Conservation (phyloP, 23 tunicate genomes). For the Styela clava region DNA sequence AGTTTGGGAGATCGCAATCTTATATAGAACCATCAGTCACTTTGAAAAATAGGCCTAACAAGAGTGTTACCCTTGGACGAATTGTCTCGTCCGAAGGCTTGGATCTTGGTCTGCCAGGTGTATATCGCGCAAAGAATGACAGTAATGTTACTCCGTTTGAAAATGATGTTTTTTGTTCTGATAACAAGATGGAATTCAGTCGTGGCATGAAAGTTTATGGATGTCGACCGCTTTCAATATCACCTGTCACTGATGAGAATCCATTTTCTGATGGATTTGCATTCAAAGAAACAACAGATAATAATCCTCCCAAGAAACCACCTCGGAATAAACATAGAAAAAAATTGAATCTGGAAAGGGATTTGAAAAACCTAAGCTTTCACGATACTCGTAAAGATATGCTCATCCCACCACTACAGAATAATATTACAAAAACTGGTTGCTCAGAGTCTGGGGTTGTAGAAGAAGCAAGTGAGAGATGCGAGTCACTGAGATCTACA, state of each 20-base stretch:
- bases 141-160: background rate
- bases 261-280: background rate
- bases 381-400: background rate
- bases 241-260: background rate
- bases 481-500: background rate
- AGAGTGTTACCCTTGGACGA: background rate
- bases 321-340: background rate
- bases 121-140: conserved; percentile 21
- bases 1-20: background rate
- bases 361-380: background rate
- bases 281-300: background rate
- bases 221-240: background rate
- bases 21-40: background rate
- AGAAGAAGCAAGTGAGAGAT: no score
- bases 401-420: background rate
- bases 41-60: background rate
- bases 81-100: conserved; percentile 40
- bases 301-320: background rate
- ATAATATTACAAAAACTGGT: background rate
- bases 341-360: no score
- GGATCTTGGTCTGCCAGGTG: conserved; percentile 43
- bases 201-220: background rate
- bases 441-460: background rate
- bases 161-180: background rate
- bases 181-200: background rate